These are phyloP conservation scores for Cinclus mexicanus DNA, from an alignment of 2,113 vertebrate species.

Conservation along the genomic window DNA sequence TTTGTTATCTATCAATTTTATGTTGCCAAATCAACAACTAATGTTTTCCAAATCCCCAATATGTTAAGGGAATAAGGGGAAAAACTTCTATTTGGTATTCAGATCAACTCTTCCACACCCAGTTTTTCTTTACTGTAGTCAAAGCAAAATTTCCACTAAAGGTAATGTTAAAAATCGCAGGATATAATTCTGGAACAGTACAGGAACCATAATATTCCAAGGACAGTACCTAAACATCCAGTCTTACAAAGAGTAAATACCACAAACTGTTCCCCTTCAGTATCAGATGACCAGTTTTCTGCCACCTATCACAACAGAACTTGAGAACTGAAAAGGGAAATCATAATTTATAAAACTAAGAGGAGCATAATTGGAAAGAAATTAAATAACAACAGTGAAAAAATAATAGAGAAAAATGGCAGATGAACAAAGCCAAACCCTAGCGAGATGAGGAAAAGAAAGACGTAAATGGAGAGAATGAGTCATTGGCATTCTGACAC, in stretches of 20 bases:
- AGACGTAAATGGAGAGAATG: not conserved
- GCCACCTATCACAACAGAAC: not conserved
- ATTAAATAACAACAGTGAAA: not conserved
- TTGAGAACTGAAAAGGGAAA: not conserved
- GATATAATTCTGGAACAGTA: not conserved
- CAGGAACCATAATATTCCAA: not conserved
- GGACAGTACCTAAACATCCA: not conserved
- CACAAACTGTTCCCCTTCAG: not conserved
- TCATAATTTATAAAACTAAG: not conserved
- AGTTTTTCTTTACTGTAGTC: not conserved
- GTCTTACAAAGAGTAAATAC: not conserved
- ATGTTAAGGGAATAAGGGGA: not conserved
- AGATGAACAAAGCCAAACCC: not conserved
- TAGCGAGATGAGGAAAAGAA: not conserved
- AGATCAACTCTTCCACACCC: not conserved
- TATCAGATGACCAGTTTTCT: not conserved
- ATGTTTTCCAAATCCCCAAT: not conserved
- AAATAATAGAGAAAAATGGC: not conserved
- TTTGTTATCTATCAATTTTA: not conserved
- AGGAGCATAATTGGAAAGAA: not conserved
- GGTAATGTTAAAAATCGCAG: not conserved
- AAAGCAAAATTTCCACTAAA: not conserved
- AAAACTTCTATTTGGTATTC: not conserved
- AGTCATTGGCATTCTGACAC: not conserved
- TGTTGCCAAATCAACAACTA: not conserved